Evolutionary conservation across 2,797 vertebrate genomes (phyloP), one percentile per base, ranked within the genome.

Genomic region (Nothura maculosa): DNA sequence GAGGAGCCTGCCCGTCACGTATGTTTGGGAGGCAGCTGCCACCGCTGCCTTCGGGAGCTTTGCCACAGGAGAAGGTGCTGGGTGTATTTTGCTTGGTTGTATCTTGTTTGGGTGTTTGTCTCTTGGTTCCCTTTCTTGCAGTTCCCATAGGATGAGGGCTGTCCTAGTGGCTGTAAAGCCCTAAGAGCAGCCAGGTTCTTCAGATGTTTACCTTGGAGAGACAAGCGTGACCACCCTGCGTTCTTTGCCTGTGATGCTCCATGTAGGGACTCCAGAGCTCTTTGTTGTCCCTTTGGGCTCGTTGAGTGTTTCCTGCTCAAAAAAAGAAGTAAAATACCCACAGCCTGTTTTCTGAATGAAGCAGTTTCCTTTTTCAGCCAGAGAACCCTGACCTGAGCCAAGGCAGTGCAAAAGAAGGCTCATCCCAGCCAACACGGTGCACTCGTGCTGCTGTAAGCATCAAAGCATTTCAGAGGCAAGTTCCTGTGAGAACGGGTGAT

Each of bases 401-500:
- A 67, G 89, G 45, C 38, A 38, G 24, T 68, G 61, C 54, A 47
- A 60, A 74, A 78, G 21, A 52, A 78, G 34, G 9, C n/a, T 81
- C 40, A 64, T 81, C 43, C 38, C 52, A 83, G 20, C 28, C 78
- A 89, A 36, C 47, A 20, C 32, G 75, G 50, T 43, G 78, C 55
- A 10, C 42, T 61, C 3, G 0, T 69, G 48, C 36, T 89, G 57
- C 67, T 0, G 1, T 76, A 94, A 94, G 64, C 76, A 48, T 30
- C 68, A 58, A 89, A 88, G 32, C 76, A 92, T 89, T 95, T 89
- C 86, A 76, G 66, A 70, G 85, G 73, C 73, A 89, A 68, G 15
- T 57, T 92, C 58, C 66, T 75, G 79, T 89, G 55, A 78, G 94
- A 76, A 85, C 16, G 58, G 68, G 38, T 94, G 86, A 92, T 81